phyloP scores from a whole-genome alignment of 2,888 invertebrate genomes.

The Trissoscelio sp. region DNA sequence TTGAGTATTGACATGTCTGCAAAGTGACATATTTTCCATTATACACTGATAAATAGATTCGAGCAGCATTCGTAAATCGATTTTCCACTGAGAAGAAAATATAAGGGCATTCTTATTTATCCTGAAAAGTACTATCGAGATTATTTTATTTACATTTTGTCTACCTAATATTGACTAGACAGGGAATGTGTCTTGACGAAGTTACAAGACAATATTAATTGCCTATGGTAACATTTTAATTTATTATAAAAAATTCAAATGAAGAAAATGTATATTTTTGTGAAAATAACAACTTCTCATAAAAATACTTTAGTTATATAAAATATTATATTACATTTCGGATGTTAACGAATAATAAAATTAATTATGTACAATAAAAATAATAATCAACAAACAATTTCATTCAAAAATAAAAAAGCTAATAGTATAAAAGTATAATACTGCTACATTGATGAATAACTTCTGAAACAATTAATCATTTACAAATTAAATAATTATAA shows the following conservation, averaged over 20 bases:
- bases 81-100: constrained; percentile 24
- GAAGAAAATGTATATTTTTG: constrained; percentile 11
- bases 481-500: background rate
- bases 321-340: constrained; percentile 47
- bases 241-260: constrained; percentile 3
- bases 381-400: constrained; percentile 40
- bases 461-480: background rate
- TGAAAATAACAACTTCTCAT: constrained; percentile 46
- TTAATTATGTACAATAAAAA: constrained; percentile 45
- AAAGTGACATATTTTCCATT: constrained; percentile 55
- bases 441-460: constrained; percentile 5
- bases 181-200: constrained; percentile 77
- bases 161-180: constrained; percentile 83
- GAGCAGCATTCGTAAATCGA: constrained; percentile 37
- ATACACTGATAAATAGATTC: constrained; percentile 35
- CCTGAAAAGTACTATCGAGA: constrained; percentile 6
- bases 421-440: constrained; percentile 26
- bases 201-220: constrained; percentile 21
- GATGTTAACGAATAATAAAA: constrained; percentile 48
- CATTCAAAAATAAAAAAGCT: constrained; percentile 4
- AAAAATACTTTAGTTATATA: constrained; percentile 29
- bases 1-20: constrained; percentile 46
- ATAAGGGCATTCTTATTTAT: constrained; percentile 17
- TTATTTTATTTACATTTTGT: constrained; percentile 21
- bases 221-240: background rate